Base-by-base conservation (phyloP, 2,888 invertebrate genomes). In the Ormyrus labotus region DNA sequence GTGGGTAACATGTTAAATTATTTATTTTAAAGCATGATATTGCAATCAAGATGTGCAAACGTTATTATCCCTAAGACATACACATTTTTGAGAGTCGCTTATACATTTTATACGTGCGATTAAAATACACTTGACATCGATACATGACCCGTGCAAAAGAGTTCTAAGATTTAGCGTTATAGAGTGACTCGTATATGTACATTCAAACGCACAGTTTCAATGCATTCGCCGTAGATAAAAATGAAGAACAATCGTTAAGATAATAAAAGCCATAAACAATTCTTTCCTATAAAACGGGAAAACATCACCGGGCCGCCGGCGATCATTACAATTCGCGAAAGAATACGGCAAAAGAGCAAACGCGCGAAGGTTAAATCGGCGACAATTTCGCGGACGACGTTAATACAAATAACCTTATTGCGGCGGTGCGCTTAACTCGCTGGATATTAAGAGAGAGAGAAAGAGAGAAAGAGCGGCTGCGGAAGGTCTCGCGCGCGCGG, bases 401-500 rank as follows among this genome's bases (percentile, higher is more conserved):
- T 75, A 71, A 80, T 78, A 58, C 73, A 69, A 80, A 82, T 75
- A 80, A 81, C 75, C 82, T 82, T 82, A 82, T 82, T 82, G 82
- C 82, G 13, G 9, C 8, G 70, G 63, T 75, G 71, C 78, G 61
- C 55, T 11, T 51, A 45, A 53, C 50, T n/a, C 51, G 34, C 19
- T 8, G 72, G 19, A 64, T 69, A 74, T 74, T 63, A 65, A 67
- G 68, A 10, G n/a, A 6, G 34, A 58, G 48, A 58, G n/a, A 11
- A 19, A 6, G 34, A 58, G 58, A 58, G n/a, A 11, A 45, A 34
- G 48, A 67, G 50, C 50, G 63, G 53, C 58, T 19, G 13, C n/a
- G 47, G 10, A 11, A 53, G 13, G 53, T 55, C 47, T 45, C 55
- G 53, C 51, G 19, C 51, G 19, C 64, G 13, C 3, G 34, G 34